Percentiles rank a stretch among this genome's conserved stretches.
These are phyloP conservation scores for Drosophila demipolita DNA, from an alignment of 2,888 invertebrate species.

Conservation along the genomic window DNA sequence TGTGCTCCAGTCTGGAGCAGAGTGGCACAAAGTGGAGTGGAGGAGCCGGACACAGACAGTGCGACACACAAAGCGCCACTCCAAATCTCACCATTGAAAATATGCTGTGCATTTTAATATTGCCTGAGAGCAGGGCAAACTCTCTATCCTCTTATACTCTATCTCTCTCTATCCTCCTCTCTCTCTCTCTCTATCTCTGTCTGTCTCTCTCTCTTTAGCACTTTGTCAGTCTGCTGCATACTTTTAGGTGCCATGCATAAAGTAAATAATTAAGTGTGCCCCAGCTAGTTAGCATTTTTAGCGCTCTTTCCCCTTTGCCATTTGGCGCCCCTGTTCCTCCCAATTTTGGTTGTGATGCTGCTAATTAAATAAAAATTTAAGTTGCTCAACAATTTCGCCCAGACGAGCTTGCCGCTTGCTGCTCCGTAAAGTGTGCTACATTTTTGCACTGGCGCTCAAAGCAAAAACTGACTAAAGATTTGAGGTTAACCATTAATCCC, in stretches of 20 bases:
- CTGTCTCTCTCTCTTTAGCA: constrained; percentile 19
- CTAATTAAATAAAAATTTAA: constrained; percentile 77
- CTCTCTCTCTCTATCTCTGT: neutral
- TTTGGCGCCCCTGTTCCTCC: neutral
- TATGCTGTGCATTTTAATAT: constrained; percentile 76
- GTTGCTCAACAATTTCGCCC: constrained; percentile 64
- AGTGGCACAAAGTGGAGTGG: neutral
- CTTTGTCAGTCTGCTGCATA: constrained; percentile 57
- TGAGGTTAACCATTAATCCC: constrained; percentile 45
- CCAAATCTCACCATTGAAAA: constrained; percentile 69
- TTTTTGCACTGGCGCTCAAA: constrained; percentile 3
- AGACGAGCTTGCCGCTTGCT: constrained; percentile 45
- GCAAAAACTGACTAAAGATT: constrained; percentile 19
- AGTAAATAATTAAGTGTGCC: constrained; percentile 78
- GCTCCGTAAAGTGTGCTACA: constrained; percentile 25
- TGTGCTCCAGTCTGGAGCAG: constrained; percentile 35
- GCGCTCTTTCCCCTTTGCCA: constrained; percentile 38
- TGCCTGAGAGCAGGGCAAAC: constrained; percentile 25
- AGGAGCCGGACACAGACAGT: constrained; percentile 34
- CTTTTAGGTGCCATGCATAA: constrained; percentile 77
- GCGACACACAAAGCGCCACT: constrained; percentile 64
- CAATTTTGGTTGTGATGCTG: constrained; percentile 7
- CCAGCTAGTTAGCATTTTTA: constrained; percentile 64
- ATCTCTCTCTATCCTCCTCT: too few relatives aligned
- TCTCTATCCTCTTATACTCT: neutral